Base-by-base conservation (phyloP, 2,797 vertebrate genomes). In the Taenioides sp. region DNA sequence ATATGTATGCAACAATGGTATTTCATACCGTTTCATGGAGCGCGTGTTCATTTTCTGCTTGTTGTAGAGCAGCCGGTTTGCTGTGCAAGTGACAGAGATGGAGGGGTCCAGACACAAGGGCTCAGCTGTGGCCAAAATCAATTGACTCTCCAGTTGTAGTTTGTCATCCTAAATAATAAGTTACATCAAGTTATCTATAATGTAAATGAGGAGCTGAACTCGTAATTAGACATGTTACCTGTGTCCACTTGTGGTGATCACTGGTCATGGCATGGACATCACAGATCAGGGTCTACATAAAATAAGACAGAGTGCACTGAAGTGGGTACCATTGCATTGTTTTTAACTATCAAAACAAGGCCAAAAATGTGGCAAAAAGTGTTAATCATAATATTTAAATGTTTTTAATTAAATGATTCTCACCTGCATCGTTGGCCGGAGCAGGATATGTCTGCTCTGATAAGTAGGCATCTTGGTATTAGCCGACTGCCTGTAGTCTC, bases 171-270 rank as follows among this genome's bases (percentile, higher is more conserved):
- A 79, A 55, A 92, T 14, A 90, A 11, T 73, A 17, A 78, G 23
- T 31, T 59, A 50, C 54, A 77, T 59, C 25, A 18, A 59, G 27
- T 6, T 12, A 28, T 28, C 27, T 28, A 59, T 16, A 59, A 59
- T 7, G 14, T 59, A 28, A 28, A 59, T 59, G 16, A 27, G 16
- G 25, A 7, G 16, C 28, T 59, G 28, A 7, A 59, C 23, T 59
- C 2, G 14, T 16, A 7, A 16, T 59, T 7, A 17, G 25, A 28
- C n/a, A 57, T 22, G 55, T 77, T 84, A 99, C 98, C 96, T 99
- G 98, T 63, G 98, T 99, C 98, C 98, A 99, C 79, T 99, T 99
- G 91, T 99, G 97, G 89, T 98, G 98, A 93, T 99, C 98, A 86
- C 95, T 98, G 83, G 98, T 99, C 95, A 99, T 96, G 76, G 98